Base-by-base conservation (phyloP, 37 sponge, comb jelly and placozoan genomes). In the Sycon ciliatum region DNA sequence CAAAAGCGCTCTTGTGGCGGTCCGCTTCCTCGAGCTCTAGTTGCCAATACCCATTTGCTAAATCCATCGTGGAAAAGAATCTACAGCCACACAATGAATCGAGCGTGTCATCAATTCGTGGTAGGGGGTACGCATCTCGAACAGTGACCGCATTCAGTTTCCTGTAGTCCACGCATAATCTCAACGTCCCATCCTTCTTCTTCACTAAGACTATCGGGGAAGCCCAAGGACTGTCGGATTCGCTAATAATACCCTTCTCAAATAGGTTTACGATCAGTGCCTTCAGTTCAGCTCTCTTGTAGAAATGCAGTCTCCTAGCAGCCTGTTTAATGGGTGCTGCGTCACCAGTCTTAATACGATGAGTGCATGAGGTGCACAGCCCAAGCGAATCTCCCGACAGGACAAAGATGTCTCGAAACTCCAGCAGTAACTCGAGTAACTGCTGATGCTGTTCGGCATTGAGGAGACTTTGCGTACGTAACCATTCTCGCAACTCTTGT, bases 21-120 rank as follows among this genome's bases (percentile, higher is more conserved):
- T 64, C 13, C 58, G 1, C 3, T 65, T 32, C 46, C 56, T 39
- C 65, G 32, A 31, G 40, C 67, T 82, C 26, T 66, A 72, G 57
- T 70, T 82, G 68, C n/a, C n/a, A n/a, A n/a, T n/a, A n/a, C n/a
- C n/a, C n/a, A 71, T 60, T 72, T 72, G 71, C 4, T 38, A 68
- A 16, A 73, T 78, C 31, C 56, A 66, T 5, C 65, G 58, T 57
- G 58, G 58, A 57, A 6, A 57, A 57, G 29, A 27, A 57, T 57
- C 28, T 27, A 30, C 29, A 57, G 4, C 58, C 58, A 29, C 29
- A 27, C 28, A 57, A 30, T 6, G 58, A 29, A 30, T 57, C 58
- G 29, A 57, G 7, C 3, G 58, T 57, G 58, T 57, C 58, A 57
- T 57, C 58, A 9, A 57, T 57, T 30, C 58, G 3, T 57, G 58